phyloP scores from a whole-genome alignment of 2,888 invertebrate species.

The Listrodromus nycthemerus region DNA sequence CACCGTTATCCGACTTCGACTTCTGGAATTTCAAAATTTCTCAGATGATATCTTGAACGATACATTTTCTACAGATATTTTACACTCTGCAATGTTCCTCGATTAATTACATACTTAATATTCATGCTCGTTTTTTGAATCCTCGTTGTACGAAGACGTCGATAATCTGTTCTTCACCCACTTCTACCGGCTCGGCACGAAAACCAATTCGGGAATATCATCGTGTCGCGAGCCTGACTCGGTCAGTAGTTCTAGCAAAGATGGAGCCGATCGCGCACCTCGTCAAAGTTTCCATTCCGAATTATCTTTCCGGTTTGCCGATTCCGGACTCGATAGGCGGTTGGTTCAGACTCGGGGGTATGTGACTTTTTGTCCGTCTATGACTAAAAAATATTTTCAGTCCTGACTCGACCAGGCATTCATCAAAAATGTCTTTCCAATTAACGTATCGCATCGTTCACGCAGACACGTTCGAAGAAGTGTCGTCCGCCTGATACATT shows the following conservation, averaged over 20 bases:
- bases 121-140: no score
- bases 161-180: neutral
- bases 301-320: conserved; percentile 93
- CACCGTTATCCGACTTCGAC: no score
- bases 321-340: conserved; percentile 94
- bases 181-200: neutral
- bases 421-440: neutral
- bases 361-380: conserved; percentile 78
- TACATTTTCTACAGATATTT: no score
- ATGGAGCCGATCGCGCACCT: conserved; percentile 92
- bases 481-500: conserved; percentile 24
- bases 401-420: neutral
- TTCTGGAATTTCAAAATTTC: no score
- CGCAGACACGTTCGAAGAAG: neutral
- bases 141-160: neutral
- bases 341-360: conserved; percentile 94
- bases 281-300: conserved; percentile 92
- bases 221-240: conserved; percentile 66
- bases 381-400: conserved; percentile 13
- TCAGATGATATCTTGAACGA: no score
- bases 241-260: conserved; percentile 79
- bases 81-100: no score
- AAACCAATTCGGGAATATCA: conserved; percentile 4
- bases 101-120: no score
- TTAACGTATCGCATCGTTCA: conserved; percentile 1